These are phyloP conservation scores for Meloidogyne chitwoodi DNA, from an alignment of 1,140 invertebrate genomes.

Conservation along the genomic window DNA sequence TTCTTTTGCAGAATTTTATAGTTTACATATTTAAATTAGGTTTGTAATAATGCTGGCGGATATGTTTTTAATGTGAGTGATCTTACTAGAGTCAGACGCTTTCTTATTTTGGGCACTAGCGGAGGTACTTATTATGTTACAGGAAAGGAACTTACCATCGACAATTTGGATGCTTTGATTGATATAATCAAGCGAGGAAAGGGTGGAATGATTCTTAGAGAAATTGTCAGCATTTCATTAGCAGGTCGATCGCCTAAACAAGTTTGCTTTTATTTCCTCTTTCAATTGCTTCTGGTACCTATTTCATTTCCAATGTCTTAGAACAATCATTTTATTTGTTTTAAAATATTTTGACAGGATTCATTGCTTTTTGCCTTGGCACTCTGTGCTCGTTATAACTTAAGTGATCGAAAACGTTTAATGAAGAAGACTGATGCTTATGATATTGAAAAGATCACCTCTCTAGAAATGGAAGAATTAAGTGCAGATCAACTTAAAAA, in stretches of 20 bases:
- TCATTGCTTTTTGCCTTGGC: constrained; percentile 60
- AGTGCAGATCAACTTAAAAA: background rate
- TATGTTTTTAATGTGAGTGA: constrained; percentile 59
- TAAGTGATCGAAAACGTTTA: constrained; percentile 22
- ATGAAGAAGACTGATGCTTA: background rate
- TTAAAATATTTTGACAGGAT: constrained; percentile 40
- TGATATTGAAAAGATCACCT: constrained; percentile 2
- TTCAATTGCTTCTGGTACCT: no score
- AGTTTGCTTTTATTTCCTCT: background rate
- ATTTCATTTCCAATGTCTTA: no score
- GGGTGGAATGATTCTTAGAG: constrained; percentile 55
- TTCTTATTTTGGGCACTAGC: constrained; percentile 58
- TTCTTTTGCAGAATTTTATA: background rate
- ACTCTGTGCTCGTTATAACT: constrained; percentile 53
- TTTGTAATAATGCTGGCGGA: constrained; percentile 59
- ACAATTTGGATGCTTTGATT: constrained; percentile 53
- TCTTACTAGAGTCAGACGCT: constrained; percentile 57
- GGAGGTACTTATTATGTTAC: constrained; percentile 57
- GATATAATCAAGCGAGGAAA: constrained; percentile 54
- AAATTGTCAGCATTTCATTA: constrained; percentile 56
- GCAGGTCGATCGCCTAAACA: constrained; percentile 55
- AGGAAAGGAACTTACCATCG: constrained; percentile 52
- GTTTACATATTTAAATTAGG: constrained; percentile 24
- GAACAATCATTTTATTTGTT: constrained; percentile 55
- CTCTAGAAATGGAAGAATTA: constrained; percentile 7